Evolutionary conservation across 1,140 invertebrate genomes (phyloP), one percentile per base, ranked within the genome.

Genomic region (Diabrotica undecimpunctata): DNA sequence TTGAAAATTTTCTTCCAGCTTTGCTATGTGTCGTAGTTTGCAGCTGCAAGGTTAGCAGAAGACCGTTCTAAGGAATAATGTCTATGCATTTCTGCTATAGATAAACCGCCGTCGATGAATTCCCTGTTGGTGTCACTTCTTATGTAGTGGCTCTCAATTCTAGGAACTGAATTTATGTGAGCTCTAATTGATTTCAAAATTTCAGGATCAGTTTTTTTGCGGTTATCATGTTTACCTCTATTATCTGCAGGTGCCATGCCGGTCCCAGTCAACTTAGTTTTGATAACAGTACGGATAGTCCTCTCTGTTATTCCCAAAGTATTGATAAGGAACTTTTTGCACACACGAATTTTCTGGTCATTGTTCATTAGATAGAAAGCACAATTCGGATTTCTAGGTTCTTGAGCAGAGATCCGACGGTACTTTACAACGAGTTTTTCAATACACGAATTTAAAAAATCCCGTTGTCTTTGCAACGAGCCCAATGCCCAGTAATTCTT

Each of bases 101-200:
- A 69, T 67, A 70, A 70, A 7, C 68, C 61, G 60, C 71, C 72
- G 13, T 72, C 74, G 55, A 74, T 75, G 57, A 66, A 75, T 38
- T 75, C 61, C 50, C 65, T 63, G 14, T 70, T 59, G 39, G 70
- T 70, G 25, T 70, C 62, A 61, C 54, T 46, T 35, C 72, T 51
- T 38, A 71, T 41, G 64, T 76, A 76, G 54, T 76, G 69, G 14
- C 59, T 63, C 54, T 71, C 67, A 25, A 68, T 66, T 36, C 60
- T 54, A 13, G 69, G 61, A 51, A 78, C 74, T 35, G 71, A 74
- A 61, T 67, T 75, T 38, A 61, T 61, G 14, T 77, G 73, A 51
- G 75, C 73, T 52, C 68, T 68, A 55, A 74, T 69, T 67, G 73
- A 74, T 12, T 74, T 71, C 58, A 61, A 36, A 13, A 64, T 64